Percentiles rank a stretch among this genome's conserved stretches.
These are phyloP conservation scores for Hyperopisus bebe DNA, from an alignment of 2,113 vertebrate genomes.

Conservation along the genomic window DNA sequence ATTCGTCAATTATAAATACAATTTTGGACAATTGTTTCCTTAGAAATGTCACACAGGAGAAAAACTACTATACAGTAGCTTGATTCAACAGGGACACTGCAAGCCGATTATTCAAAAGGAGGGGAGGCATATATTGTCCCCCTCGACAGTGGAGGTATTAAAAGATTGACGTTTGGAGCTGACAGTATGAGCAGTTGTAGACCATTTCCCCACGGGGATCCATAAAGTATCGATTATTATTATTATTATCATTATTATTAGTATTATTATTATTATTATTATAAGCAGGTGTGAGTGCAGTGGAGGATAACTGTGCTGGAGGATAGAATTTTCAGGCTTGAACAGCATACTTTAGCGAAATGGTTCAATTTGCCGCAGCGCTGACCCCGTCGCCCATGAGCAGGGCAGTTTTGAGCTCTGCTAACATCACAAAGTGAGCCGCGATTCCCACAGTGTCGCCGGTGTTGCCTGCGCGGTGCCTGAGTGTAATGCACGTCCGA, in stretches of 20 bases:
- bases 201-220: background rate
- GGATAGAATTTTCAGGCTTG: background rate
- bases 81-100: background rate
- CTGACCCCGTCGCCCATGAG: background rate
- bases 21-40: background rate
- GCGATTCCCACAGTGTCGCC: background rate
- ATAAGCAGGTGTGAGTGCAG: background rate
- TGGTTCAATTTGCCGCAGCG: background rate
- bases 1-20: background rate
- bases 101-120: slow-evolving; percentile 12
- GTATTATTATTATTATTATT: too few species aligned
- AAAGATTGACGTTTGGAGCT: background rate
- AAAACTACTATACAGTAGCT: background rate
- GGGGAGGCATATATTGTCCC: background rate
- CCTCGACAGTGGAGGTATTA: slow-evolving; percentile 15
- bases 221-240: too few species aligned
- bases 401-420: too few species aligned
- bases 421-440: background rate
- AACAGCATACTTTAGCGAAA: slow-evolving; percentile 10
- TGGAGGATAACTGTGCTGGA: background rate
- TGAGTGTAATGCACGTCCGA: background rate
- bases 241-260: too few species aligned
- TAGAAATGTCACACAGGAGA: background rate
- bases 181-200: background rate
- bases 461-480: too few species aligned